Evolutionary conservation across 2,888 invertebrate genomes (phyloP).

Genomic region (Drosophila longiperda): DNA sequence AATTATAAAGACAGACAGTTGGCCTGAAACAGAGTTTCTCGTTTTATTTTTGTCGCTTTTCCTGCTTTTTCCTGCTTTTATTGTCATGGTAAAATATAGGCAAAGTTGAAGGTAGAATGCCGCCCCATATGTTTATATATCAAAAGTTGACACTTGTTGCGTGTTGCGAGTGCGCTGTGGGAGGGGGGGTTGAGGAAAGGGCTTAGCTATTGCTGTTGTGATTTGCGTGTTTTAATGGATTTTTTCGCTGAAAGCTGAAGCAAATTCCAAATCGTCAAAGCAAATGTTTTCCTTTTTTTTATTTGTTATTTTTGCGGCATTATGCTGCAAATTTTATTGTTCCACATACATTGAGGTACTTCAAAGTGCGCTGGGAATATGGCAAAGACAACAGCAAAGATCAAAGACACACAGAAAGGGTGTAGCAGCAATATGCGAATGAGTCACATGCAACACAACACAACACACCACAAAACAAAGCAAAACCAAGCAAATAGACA

Average conservation of each 20-base stretch:
- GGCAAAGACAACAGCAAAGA: conserved; percentile 69
- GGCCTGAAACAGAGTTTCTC: conserved; percentile 39
- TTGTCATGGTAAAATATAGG: conserved; percentile 67
- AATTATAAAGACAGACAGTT: conserved; percentile 76
- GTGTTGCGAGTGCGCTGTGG: conserved; percentile 42
- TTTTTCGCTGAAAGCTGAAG: conserved; percentile 48
- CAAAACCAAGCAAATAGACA: conserved; percentile 19
- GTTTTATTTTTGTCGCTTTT: conserved; percentile 20
- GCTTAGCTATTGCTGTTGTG: conserved; percentile 28
- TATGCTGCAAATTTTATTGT: conserved; percentile 62
- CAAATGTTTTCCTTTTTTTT: conserved; percentile 30
- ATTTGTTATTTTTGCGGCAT: neutral
- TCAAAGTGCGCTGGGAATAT: conserved; percentile 60
- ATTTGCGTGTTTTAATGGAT: conserved; percentile 50
- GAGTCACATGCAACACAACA: conserved; percentile 47
- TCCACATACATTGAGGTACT: conserved; percentile 47
- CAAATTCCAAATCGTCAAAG: conserved; percentile 12
- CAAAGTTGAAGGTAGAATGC: conserved; percentile 69
- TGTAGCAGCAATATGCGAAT: conserved; percentile 32
- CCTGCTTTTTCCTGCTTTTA: conserved; percentile 53
- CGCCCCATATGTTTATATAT: conserved; percentile 24
- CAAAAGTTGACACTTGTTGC: conserved; percentile 77
- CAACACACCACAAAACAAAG: conserved; percentile 24
- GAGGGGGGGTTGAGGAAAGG: neutral
- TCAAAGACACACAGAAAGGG: conserved; percentile 57